Base-by-base conservation (phyloP, 2,113 vertebrate genomes). In the Cromileptes altivelis region DNA sequence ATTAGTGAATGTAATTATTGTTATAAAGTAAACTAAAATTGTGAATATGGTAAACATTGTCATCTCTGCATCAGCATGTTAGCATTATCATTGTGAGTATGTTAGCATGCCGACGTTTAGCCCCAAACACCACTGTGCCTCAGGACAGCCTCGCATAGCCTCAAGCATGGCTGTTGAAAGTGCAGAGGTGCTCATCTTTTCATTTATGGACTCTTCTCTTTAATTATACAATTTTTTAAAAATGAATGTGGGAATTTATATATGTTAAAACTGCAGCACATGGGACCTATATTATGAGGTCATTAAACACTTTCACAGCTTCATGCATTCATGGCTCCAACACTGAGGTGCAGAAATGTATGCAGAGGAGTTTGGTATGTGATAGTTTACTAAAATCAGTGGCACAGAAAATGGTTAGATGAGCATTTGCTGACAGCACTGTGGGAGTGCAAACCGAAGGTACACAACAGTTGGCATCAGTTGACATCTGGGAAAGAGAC, bases 401-500 rank as follows among this genome's bases (percentile, higher is more conserved):
- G 70, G 63, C 75, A 72, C 25, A 75, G 64, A 75, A 49, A 80
- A 81, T 50, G 70, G 73, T 57, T 65, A 85, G 69, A 82, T 72
- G 70, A 87, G 74, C 15, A 2, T 83, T 85, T 79, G 78, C 74
- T 90, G 93, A 89, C 91, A 92, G 81, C 86, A 75, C 70, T 53
- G 77, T 75, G 82, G 81, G 86, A 76, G 88, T 60, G 74, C 73
- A 90, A 23, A 80, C 73, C 85, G 80, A 83, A 73, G 80, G 84
- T 85, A 84, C 50, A 78, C 68, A 88, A 93, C 85, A 90, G 89
- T 90, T 81, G 88, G 81, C 86, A 87, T 86, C 82, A 55, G 90
- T 74, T 92, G 90, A 88, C 86, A 87, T 90, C 85, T 83, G 89
- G 80, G 47, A 64, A 58, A 85, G 79, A 89, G 91, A 94, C 89